Conservation (phyloP, 2,888 invertebrate genomes). For the Tinea trinotella region DNA sequence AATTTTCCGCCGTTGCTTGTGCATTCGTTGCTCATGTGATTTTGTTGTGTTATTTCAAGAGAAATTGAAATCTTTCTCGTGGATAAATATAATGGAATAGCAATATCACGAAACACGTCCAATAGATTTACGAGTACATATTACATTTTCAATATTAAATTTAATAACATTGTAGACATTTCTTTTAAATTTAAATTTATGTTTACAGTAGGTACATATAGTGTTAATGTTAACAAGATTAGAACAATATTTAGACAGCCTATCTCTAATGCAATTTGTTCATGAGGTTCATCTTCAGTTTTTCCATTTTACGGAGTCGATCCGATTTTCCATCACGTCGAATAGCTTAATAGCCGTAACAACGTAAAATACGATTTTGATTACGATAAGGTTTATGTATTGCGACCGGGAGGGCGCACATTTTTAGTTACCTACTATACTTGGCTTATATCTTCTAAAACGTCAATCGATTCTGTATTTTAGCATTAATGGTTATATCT, state of each 20-base stretch:
- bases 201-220: not conserved
- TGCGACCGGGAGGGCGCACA: slow-evolving; percentile 22
- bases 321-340: slow-evolving; percentile 47
- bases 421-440: not conserved
- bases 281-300: slow-evolving; percentile 1
- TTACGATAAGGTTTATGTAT: slow-evolving; percentile 42
- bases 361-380: slow-evolving; percentile 52
- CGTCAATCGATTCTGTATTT: slow-evolving; percentile 15
- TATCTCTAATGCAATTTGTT: not conserved
- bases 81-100: slow-evolving; percentile 28
- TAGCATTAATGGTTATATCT: slow-evolving; percentile 8
- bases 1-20: slow-evolving; percentile 61
- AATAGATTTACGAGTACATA: not conserved
- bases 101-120: slow-evolving; percentile 9
- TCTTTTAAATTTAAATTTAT: not conserved
- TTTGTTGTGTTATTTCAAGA: slow-evolving; percentile 45
- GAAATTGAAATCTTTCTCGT: slow-evolving; percentile 43
- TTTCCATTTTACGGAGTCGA: slow-evolving; percentile 26
- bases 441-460: not conserved
- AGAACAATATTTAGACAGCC: not conserved
- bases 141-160: slow-evolving; percentile 1
- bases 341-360: slow-evolving; percentile 46
- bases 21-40: slow-evolving; percentile 53
- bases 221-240: not conserved
- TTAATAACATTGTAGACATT: not conserved